phyloP scores from a whole-genome alignment of 2,113 vertebrate genomes.

The Brachypodius melanocephalos region DNA sequence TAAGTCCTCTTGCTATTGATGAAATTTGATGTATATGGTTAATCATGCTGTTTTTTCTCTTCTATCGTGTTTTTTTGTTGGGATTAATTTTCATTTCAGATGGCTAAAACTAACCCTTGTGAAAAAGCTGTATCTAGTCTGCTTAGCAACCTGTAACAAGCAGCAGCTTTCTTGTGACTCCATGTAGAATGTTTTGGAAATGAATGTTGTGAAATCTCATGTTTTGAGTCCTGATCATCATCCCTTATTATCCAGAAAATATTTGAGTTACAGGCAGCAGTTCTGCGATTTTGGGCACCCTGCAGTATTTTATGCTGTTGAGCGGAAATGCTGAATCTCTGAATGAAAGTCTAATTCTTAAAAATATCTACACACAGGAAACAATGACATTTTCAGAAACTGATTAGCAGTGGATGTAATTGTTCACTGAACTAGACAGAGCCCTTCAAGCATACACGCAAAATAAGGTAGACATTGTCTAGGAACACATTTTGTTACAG shows the following conservation, averaged over 20 bases:
- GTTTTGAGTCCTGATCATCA: not conserved
- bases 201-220: not conserved
- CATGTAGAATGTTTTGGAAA: not conserved
- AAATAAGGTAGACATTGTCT: not conserved
- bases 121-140: not conserved
- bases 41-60: not conserved
- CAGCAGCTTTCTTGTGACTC: not conserved
- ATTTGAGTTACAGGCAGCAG: not conserved
- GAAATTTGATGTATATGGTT: not conserved
- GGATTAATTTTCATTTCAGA: not conserved
- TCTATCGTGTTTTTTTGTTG: not conserved
- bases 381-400: conserved; percentile 58
- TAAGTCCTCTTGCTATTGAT: not conserved
- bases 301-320: not conserved
- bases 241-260: not conserved
- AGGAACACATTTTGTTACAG: not conserved
- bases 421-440: conserved; percentile 50
- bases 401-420: conserved; percentile 11
- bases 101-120: not conserved
- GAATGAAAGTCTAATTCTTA: conserved; percentile 53
- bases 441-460: conserved; percentile 21
- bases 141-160: not conserved
- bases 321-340: conserved; percentile 15
- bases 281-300: not conserved
- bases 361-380: conserved; percentile 42